Evolutionary conservation across 2,888 invertebrate species (phyloP).

Genomic region (Rhaphigaster nebulosa): DNA sequence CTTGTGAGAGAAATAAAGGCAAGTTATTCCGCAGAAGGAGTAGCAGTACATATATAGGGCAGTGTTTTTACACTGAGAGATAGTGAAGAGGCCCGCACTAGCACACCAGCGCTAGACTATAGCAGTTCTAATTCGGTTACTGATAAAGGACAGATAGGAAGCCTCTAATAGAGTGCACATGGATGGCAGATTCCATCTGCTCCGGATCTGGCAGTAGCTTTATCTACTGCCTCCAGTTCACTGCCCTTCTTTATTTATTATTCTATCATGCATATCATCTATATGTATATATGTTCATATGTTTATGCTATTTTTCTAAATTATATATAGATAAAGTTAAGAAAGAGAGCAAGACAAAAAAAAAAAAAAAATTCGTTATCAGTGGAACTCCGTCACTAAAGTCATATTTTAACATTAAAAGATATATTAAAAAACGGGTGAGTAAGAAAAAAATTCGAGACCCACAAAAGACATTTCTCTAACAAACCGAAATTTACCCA

Average conservation of each 20-base stretch:
- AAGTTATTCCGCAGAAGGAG: background rate
- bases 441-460: too few species aligned
- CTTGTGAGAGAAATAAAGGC: background rate
- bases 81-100: background rate
- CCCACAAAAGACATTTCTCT: too few species aligned
- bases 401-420: too few species aligned
- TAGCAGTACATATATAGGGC: background rate
- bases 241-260: slow-evolving; percentile 41
- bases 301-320: too few species aligned
- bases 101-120: background rate
- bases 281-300: background rate
- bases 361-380: too few species aligned
- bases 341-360: too few species aligned
- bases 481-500: too few species aligned
- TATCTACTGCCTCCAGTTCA: slow-evolving; percentile 27
- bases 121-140: slow-evolving; percentile 32
- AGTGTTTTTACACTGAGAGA: slow-evolving; percentile 37
- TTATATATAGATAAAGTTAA: background rate
- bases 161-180: slow-evolving; percentile 40
- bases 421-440: too few species aligned
- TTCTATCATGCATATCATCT: background rate
- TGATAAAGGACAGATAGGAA: slow-evolving; percentile 19
- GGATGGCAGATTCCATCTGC: slow-evolving; percentile 49
- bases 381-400: too few species aligned
- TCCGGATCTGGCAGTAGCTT: slow-evolving; percentile 20